phyloP scores from a whole-genome alignment of 2,113 vertebrate species.

The Saimiri boliviensis region DNA sequence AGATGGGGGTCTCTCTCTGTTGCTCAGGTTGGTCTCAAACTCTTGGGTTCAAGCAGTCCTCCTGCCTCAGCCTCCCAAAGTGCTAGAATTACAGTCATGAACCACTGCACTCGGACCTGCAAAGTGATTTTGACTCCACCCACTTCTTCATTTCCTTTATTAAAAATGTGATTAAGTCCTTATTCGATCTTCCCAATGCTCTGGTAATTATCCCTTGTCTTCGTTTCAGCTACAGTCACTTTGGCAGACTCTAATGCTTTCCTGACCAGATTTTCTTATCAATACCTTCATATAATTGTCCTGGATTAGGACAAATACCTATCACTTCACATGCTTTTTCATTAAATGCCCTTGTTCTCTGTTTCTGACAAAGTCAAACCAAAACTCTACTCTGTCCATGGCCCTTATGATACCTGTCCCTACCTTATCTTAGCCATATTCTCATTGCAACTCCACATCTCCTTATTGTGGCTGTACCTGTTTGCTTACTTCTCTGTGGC shows the following conservation, averaged over 20 bases:
- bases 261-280: neutral
- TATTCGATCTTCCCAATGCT: neutral
- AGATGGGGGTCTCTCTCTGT: no score
- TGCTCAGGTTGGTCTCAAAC: no score
- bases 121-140: neutral
- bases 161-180: neutral
- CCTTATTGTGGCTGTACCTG: neutral
- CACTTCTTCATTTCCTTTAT: neutral
- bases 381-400: neutral
- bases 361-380: neutral
- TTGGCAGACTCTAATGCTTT: neutral
- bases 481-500: neutral
- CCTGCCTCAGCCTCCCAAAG: no score
- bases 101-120: neutral
- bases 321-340: neutral
- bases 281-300: neutral
- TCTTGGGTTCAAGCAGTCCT: no score
- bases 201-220: neutral
- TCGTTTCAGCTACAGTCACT: accelerated
- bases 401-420: neutral
- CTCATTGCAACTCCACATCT: neutral
- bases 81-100: no score
- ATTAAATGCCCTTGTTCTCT: neutral
- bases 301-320: neutral
- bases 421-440: neutral